Percentiles rank a stretch among this genome's conserved stretches.
phyloP scores from a whole-genome alignment of 2,797 vertebrate genomes.

The Smutsia temminckii region DNA sequence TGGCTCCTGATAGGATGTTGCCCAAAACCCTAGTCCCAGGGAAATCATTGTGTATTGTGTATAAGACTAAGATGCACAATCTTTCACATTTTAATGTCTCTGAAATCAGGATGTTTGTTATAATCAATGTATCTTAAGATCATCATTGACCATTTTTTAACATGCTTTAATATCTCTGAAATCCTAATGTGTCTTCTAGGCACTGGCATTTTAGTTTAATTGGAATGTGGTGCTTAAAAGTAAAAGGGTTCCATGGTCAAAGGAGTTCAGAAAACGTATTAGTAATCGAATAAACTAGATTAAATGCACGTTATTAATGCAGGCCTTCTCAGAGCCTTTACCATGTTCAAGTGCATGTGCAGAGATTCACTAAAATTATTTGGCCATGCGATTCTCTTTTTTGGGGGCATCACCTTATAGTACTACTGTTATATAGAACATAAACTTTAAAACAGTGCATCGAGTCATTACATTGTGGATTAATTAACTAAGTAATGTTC shows the following conservation, averaged over 20 bases:
- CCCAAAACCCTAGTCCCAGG: neutral
- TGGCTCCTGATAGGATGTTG: no score
- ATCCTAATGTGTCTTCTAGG: neutral
- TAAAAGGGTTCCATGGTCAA: neutral
- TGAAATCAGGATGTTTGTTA: neutral
- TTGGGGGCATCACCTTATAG: neutral
- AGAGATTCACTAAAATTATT: neutral
- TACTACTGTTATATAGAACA: neutral
- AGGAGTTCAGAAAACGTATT: neutral
- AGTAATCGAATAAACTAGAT: neutral
- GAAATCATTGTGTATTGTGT: neutral
- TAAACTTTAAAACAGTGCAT: neutral
- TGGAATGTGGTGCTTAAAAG: neutral
- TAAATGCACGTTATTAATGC: neutral
- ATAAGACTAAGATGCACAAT: neutral
- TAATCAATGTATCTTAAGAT: neutral
- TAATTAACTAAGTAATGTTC: neutral
- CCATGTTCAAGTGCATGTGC: neutral
- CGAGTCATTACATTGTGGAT: neutral
- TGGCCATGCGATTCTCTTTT: neutral
- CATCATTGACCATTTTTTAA: neutral
- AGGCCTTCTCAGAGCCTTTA: slow-evolving; percentile 11
- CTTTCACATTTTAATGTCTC: neutral
- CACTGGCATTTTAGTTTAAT: neutral
- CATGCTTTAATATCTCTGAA: neutral